Conservation (phyloP, 2,888 invertebrate species). For the Nycteola revayana region DNA sequence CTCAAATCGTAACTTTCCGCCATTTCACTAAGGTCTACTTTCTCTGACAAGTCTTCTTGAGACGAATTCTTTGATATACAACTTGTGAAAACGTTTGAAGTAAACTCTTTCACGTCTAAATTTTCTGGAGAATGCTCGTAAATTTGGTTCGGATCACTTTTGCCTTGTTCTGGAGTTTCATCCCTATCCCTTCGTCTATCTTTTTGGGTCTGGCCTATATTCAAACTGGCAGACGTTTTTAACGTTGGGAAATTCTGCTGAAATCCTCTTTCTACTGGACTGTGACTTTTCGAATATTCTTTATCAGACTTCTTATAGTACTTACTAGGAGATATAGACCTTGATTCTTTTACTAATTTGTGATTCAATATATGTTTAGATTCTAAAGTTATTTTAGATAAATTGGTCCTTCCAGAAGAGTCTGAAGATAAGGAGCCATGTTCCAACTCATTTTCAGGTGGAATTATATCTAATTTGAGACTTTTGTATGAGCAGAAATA, state of each 20-base stretch:
- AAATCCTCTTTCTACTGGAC: conserved; percentile 67
- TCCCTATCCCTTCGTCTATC: conserved; percentile 41
- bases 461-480: conserved; percentile 73
- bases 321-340: conserved; percentile 68
- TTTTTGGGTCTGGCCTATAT: conserved; percentile 48
- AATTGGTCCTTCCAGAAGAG: conserved; percentile 62
- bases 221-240: conserved; percentile 58
- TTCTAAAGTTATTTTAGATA: conserved; percentile 63
- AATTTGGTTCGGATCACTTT: conserved; percentile 55
- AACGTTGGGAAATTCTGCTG: conserved; percentile 62
- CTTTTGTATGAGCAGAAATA: conserved; percentile 87
- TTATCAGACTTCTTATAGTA: conserved; percentile 52
- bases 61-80: conserved; percentile 42
- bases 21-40: conserved; percentile 73
- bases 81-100: conserved; percentile 27
- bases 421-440: conserved; percentile 67
- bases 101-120: conserved; percentile 60
- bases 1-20: conserved; percentile 73
- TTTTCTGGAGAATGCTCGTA: conserved; percentile 73
- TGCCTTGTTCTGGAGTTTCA: conserved; percentile 37
- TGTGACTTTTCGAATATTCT: conserved; percentile 75
- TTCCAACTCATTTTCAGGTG: conserved; percentile 68
- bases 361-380: conserved; percentile 52
- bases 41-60: conserved; percentile 58
- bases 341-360: conserved; percentile 55